Base-by-base conservation (phyloP, 2,113 vertebrate species). In the Rutilus rutilus region DNA sequence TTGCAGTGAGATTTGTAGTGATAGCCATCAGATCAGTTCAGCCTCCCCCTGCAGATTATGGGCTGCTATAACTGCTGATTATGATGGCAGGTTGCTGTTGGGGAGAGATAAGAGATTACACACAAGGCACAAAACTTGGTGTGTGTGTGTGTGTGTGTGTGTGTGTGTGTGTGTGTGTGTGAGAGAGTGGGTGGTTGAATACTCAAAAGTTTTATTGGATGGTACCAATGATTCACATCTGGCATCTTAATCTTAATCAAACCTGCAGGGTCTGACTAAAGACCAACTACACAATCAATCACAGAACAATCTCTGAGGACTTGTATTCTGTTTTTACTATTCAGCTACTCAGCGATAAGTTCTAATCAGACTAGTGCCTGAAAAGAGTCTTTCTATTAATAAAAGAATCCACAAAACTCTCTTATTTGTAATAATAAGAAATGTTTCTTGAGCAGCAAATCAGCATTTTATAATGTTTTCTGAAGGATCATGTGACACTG, bases 21-120 rank as follows among this genome's bases (percentile, higher is more conserved):
- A 87, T 89, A 84, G 84, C 60, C 30, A 86, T 87, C 86, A 45
- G 84, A 75, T 84, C 84, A 71, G 80, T 89, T 85, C 60, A 86
- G 76, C 47, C 27, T 78, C 54, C 30, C 83, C 62, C 74, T 67
- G 69, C 86, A 81, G 86, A 81, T 86, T 86, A 87, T 54, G 83
- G 84, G 76, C 88, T n/a, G 71, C 69, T 83, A 73, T 87, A 87
- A 84, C 80, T 52, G 57, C 60, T 42, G 84, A 87, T 89, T 89
- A 87, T 69, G 80, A 84, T 78, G 69, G 81, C 87, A 67, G 86
- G 81, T 86, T 60, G 59, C 81, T 87, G 86, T 60, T 84, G 50
- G 23, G 65, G 33, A 73, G 84, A 86, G 86, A 87, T 86, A 86
- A 87, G 80, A 77, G 81, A 87, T 86, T 84, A 86, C 79, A 86